phyloP scores from a whole-genome alignment of 2,797 vertebrate genomes.

The Esox lucius region DNA sequence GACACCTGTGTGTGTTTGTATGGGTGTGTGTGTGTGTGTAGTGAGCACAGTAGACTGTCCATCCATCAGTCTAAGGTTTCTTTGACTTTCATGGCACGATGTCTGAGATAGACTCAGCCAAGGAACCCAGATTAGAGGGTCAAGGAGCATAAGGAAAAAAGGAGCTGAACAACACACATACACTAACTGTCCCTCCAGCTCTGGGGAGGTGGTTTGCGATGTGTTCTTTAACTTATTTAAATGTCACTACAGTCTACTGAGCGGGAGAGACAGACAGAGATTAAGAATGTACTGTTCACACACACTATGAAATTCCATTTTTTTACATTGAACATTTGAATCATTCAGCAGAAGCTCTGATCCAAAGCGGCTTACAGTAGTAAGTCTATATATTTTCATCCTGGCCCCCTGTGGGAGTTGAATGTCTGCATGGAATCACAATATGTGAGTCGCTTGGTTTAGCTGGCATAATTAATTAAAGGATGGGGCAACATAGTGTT shows the following conservation, averaged over 20 bases:
- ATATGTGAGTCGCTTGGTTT: no score
- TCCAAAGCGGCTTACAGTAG: no score
- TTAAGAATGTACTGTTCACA: neutral
- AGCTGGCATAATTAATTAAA: no score
- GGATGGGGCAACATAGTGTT: no score
- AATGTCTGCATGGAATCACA: no score
- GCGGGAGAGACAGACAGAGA: neutral
- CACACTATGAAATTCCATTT: no score
- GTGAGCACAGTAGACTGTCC: slow-evolving; percentile 12
- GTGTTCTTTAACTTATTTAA: no score
- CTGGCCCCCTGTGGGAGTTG: no score
- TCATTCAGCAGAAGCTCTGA: no score
- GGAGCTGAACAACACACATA: neutral
- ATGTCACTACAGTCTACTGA: neutral
- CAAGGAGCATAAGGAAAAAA: neutral
- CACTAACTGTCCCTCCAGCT: neutral
- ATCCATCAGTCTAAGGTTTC: slow-evolving; percentile 18
- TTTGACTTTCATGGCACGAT: slow-evolving; percentile 18
- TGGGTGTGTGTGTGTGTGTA: slow-evolving; percentile 19
- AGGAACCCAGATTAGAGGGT: slow-evolving; percentile 24
- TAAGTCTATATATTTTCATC: no score
- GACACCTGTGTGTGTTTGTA: slow-evolving; percentile 16
- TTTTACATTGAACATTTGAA: no score
- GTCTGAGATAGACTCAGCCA: slow-evolving; percentile 21
- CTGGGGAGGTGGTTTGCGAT: no score